Conservation (phyloP, 2,113 vertebrate species). For the Erythrocebus patas region DNA sequence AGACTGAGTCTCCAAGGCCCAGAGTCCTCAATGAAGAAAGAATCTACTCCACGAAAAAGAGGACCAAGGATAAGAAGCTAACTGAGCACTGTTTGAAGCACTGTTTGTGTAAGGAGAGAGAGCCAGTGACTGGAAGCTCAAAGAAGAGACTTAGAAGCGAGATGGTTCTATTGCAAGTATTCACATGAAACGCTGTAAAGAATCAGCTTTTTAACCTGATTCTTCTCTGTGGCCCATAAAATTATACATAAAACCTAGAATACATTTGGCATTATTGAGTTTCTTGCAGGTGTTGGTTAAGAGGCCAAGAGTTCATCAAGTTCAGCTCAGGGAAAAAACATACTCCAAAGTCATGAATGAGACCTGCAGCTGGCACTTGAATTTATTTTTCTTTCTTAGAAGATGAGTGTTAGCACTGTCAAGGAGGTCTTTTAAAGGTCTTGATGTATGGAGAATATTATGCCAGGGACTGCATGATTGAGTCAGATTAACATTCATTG, state of each 20-base stretch:
- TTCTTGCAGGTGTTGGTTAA: slow-evolving; percentile 38
- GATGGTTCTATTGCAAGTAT: not conserved
- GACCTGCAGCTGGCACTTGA: not conserved
- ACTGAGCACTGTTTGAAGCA: not conserved
- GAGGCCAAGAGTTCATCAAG: not conserved
- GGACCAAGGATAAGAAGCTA: not conserved
- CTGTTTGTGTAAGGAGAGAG: not conserved
- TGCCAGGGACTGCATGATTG: not conserved
- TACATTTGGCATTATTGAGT: not conserved
- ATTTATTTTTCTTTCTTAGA: not conserved
- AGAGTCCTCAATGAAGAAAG: not conserved
- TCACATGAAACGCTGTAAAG: not conserved
- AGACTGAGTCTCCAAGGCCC: not conserved
- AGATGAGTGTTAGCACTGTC: not conserved
- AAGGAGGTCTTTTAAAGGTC: not conserved
- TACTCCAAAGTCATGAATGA: not conserved
- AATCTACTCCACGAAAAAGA: not conserved
- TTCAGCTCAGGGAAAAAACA: not conserved
- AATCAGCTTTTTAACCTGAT: not conserved
- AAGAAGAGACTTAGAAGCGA: not conserved
- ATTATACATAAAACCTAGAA: not conserved
- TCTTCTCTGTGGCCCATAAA: not conserved
- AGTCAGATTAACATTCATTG: not conserved
- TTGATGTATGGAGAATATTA: not conserved
- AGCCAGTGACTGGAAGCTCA: not conserved